Base-by-base conservation (phyloP, 2,888 invertebrate species). In the Sycophila texana region DNA sequence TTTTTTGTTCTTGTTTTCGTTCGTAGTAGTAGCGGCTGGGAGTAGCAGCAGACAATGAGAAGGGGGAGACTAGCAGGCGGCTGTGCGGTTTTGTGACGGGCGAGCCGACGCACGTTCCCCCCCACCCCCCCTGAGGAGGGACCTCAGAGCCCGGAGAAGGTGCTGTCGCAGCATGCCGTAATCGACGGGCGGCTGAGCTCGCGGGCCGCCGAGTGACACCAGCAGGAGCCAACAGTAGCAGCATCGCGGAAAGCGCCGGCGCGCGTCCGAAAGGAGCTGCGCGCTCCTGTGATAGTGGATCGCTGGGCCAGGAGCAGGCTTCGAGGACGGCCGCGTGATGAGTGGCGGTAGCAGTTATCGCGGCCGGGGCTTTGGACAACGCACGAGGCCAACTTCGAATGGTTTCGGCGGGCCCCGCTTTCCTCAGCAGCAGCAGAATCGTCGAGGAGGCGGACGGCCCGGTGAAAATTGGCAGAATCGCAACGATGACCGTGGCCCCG, bases 311-410 rank as follows among this genome's bases (percentile, higher is more conserved):
- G 20, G 51, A 30, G 55, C 22, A 30, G 53, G 39, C 39, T 60
- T 47, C 49, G 51, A 55, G 57, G 63, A 75, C 66, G 67, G 49
- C 66, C 68, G 81, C 74, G 81, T 75, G 61, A 79, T 79, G 81
- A 79, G 81, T 66, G 87, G 84, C 81, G 84, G 85, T 78, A 84
- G 85, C 77, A 39, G 39, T 10, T 89, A 84, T 70, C 85, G 87
- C 76, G 88, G 88, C 80, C 85, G 87, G 82, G 86, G 86, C 81
- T 88, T 86, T 74, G 86, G 84, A 82, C 83, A 84, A 82, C 85
- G 86, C 70, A 86, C 83, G 74, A 83, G 82, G 78, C 83, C 85
- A n/a, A 61, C 81, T 30, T 82, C 71, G 55, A 80, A 77, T 80
- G 78, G 81, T 18, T 72, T 78, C 57, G 81, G 79, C 61, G 81